These are phyloP conservation scores for Stegophylla sp. DNA, from an alignment of 2,888 invertebrate genomes.

Conservation along the genomic window DNA sequence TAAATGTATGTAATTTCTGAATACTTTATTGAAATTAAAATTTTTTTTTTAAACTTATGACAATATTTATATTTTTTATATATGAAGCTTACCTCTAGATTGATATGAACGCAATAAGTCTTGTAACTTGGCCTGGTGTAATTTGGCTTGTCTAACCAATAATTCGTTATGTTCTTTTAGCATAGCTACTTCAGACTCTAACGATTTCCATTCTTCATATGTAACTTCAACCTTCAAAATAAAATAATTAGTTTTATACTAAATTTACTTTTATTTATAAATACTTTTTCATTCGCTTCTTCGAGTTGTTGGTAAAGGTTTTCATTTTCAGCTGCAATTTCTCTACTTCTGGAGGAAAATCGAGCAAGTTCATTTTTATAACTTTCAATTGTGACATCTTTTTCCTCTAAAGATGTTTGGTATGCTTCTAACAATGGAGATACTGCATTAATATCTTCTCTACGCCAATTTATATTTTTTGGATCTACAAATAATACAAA, in stretches of 20 bases:
- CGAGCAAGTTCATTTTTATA: conserved; percentile 76
- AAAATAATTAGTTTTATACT: background rate
- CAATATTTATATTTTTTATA: too few species aligned
- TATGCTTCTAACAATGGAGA: conserved; percentile 79
- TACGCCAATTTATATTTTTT: conserved; percentile 60
- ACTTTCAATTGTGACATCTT: conserved; percentile 74
- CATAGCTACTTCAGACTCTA: conserved; percentile 64
- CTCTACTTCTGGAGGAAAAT: conserved; percentile 76
- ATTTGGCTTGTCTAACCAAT: conserved; percentile 72
- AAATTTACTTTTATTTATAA: background rate
- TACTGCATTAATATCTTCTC: conserved; percentile 63
- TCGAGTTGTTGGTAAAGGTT: conserved; percentile 69
- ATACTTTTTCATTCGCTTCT: conserved; percentile 65
- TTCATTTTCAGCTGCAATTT: conserved; percentile 76
- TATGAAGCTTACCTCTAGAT: conserved; percentile 60
- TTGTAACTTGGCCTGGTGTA: conserved; percentile 64
- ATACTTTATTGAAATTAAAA: too few species aligned
- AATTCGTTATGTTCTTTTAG: conserved; percentile 66
- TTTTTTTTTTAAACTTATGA: too few species aligned
- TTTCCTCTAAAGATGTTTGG: conserved; percentile 79
- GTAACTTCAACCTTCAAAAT: conserved; percentile 63
- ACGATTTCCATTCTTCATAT: conserved; percentile 63
- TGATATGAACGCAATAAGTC: conserved; percentile 61
- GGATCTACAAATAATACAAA: conserved; percentile 48
- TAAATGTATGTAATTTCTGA: too few species aligned